phyloP scores from a whole-genome alignment of 2,888 invertebrate genomes.

The Acanthoscelides obtectus region DNA sequence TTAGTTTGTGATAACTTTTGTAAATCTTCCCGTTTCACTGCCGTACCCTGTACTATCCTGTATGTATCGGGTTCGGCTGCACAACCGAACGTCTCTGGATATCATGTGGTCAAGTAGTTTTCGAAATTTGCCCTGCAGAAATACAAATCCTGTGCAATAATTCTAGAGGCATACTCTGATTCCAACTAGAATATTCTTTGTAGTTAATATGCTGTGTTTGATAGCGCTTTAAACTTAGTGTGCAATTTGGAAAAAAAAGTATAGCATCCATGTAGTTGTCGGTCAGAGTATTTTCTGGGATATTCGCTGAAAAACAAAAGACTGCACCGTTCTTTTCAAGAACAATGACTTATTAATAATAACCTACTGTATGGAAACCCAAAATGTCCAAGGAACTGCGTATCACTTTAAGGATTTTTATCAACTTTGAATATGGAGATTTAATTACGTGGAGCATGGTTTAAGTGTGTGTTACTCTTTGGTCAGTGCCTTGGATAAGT shows the following conservation, averaged over 20 bases:
- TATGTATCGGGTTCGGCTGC: too few species aligned
- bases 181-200: background rate
- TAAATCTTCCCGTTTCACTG: too few species aligned
- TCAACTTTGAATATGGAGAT: too few species aligned
- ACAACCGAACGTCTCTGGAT: background rate
- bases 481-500: background rate
- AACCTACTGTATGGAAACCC: background rate
- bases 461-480: too few species aligned
- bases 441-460: too few species aligned
- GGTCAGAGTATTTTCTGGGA: background rate
- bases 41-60: too few species aligned
- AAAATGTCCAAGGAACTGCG: background rate
- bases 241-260: background rate
- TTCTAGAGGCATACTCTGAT: background rate
- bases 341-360: constrained; percentile 21
- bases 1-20: too few species aligned
- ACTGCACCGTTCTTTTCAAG: constrained; percentile 14
- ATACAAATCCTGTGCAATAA: background rate
- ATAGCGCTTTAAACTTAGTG: background rate
- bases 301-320: constrained; percentile 11
- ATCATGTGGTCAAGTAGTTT: background rate
- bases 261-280: background rate
- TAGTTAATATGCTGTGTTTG: background rate
- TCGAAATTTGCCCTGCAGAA: background rate
- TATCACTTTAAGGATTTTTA: too few species aligned